Base-by-base conservation (phyloP, 37 sponge, comb jelly and placozoan genomes). In the Petrosia ficiformis region DNA sequence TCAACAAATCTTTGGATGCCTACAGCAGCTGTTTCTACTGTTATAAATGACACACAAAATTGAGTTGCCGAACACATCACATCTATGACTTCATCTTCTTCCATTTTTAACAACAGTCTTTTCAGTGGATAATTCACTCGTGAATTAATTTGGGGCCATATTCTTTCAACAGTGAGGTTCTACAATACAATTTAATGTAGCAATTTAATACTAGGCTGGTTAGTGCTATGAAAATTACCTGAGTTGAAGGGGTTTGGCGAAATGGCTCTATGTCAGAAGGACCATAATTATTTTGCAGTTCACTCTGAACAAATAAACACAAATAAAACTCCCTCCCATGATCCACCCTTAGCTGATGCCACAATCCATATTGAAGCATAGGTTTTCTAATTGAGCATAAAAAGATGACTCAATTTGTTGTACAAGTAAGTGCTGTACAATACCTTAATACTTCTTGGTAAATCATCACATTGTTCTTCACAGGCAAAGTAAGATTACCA, bases 291-390 rank as follows among this genome's bases (percentile, higher is more conserved):
- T 68, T 58, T 1, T 42, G 21, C 0, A 79, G 5, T 21, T 2
- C 2, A 2, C 66, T 57, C 11, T 79, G 59, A 31, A 79, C 41
- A 70, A 59, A 69, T 4, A 68, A 42, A 1, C 3, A 38, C 59
- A 79, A 40, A 11, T 34, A 3, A 68, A 68, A 79, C 29, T 79
- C 80, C 11, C 64, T 75, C 43, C 84, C 84, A 41, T 74, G 39
- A 42, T 87, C 88, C 37, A 71, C 73, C 10, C 88, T 64, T 37
- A 87, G 3, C 57, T 81, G 76, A 64, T 81, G 66, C 71, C 76
- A 76, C 40, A 83, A 33, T 4, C 84, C 84, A 66, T 83, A 67
- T 44, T 83, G 21, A 3, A 8, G 1, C 22, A 61, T 24, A 28
- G 58, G 34, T 1, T n/a, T 16, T 70, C 48, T 8, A 4, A 67